Base-by-base conservation (phyloP, 2,797 vertebrate species). In the Synanceia verrucosa region DNA sequence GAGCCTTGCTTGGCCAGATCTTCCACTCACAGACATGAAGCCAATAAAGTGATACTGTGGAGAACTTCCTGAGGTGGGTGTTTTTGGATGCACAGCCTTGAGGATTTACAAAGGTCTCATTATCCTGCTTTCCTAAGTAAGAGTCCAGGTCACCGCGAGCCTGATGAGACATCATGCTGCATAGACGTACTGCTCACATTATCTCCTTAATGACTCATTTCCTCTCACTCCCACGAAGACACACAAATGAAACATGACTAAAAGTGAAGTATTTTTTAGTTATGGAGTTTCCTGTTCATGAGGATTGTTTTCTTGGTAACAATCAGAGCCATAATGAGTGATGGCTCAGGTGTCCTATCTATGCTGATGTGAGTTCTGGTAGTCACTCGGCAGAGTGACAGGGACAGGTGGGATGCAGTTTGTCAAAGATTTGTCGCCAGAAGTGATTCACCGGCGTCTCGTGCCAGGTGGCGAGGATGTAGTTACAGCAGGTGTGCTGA, bases 361-460 rank as follows among this genome's bases (percentile, higher is more conserved):
- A 63, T 78, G 72, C 57, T 14, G 39, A 52, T 58, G 65, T 23
- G 67, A 50, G 46, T 59, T 50, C 57, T 76, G 37, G 41, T 53
- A n/a, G 37, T 50, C 59, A 57, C 69, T 46, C n/a, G 33, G 57
- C 58, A 57, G 75, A 69, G 43, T 53, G 67, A 46, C 43, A 33
- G 46, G 18, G 60, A 66, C 26, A 52, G 34, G 63, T 74, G 53
- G 76, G 83, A 66, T 59, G 81, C 31, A 53, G 55, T 60, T 83
- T 73, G 73, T 82, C 60, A 60, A 29, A 19, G 36, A 67, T 81
- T 70, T 47, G 51, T 44, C 78, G 78, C 86, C 56, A 77, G 57
- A 62, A 74, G 62, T 83, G 81, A 85, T 67, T 88, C 83, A 86
- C 24, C 12, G 6, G 19, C 26, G 44, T 39, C 23, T 57, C 13